Evolutionary conservation across 64 coral and sea anemone species (phyloP).

Genomic region (Pocillopora verrucosa): DNA sequence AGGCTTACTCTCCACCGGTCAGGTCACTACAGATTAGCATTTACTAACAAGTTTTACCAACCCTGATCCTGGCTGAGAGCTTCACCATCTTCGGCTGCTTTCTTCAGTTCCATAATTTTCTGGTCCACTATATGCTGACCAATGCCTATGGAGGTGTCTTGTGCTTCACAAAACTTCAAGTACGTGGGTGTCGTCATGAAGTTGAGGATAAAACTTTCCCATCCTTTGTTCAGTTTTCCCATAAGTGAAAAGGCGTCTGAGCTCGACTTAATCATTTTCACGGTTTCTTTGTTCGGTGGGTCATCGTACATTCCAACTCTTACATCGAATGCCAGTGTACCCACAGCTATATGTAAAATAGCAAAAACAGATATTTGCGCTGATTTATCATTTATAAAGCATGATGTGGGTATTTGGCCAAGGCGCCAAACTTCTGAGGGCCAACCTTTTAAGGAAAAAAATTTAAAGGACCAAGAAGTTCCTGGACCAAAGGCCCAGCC

Average conservation of each 20-base stretch:
- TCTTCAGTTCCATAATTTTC: slow-evolving; percentile 24
- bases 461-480: too few species aligned
- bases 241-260: slow-evolving; percentile 2
- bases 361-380: too few species aligned
- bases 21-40: too few species aligned
- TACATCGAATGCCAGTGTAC: slow-evolving; percentile 46
- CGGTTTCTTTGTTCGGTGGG: slow-evolving; percentile 41
- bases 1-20: too few species aligned
- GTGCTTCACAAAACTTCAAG: slow-evolving; percentile 27
- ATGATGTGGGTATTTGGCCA: too few species aligned
- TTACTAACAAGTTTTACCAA: background rate
- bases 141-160: slow-evolving; percentile 26
- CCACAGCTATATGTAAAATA: slow-evolving; percentile 23
- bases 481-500: too few species aligned
- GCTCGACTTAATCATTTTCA: slow-evolving; percentile 30
- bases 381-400: too few species aligned
- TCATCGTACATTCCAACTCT: slow-evolving; percentile 55
- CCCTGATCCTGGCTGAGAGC: slow-evolving; percentile 34
- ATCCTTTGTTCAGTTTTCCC: slow-evolving; percentile 19
- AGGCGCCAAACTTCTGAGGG: too few species aligned
- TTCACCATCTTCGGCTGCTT: slow-evolving; percentile 34
- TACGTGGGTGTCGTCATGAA: slow-evolving; percentile 39
- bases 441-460: too few species aligned
- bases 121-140: slow-evolving; percentile 33
- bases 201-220: slow-evolving; percentile 1